Evolutionary conservation across 2,113 vertebrate genomes (phyloP).

Genomic region (Channa maculata): DNA sequence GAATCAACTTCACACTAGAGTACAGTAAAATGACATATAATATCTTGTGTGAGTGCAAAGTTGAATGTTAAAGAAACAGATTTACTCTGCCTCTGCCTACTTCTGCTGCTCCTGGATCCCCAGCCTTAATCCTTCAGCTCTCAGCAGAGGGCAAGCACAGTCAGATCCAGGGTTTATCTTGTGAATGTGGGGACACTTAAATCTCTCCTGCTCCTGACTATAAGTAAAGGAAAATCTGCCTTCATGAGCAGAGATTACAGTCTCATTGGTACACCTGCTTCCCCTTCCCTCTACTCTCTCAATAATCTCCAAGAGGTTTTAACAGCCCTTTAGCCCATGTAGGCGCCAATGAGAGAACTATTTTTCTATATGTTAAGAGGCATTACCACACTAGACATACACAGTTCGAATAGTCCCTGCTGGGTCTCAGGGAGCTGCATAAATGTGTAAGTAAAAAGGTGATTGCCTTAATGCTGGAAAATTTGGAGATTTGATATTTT

Average conservation of each 20-base stretch:
- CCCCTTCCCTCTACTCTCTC: conserved; percentile 11
- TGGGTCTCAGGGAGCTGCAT: conserved; percentile 14
- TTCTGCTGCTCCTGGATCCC: conserved; percentile 35
- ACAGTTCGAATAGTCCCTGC: conserved; percentile 18
- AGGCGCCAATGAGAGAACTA: conserved; percentile 10
- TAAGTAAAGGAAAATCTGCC: conserved; percentile 38
- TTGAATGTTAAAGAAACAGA: background rate
- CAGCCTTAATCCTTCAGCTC: conserved; percentile 55
- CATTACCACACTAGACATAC: conserved; percentile 41
- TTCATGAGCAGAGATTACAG: conserved; percentile 35
- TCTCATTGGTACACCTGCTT: conserved; percentile 13
- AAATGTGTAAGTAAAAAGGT: conserved; percentile 25
- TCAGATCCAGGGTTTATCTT: conserved; percentile 65
- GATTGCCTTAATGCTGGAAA: background rate
- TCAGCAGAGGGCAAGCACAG: conserved; percentile 44
- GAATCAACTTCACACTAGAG: background rate
- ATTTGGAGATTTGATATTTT: conserved; percentile 10
- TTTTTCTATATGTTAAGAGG: conserved; percentile 32
- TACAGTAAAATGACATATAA: conserved; percentile 9
- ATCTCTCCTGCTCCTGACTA: conserved; percentile 41
- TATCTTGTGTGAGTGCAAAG: background rate
- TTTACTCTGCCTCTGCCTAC: background rate
- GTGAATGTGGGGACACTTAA: conserved; percentile 50
- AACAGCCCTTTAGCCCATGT: conserved; percentile 18
- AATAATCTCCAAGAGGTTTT: conserved; percentile 17